Conservation (phyloP, 2,113 vertebrate species). For the Choloepus hoffmanni region DNA sequence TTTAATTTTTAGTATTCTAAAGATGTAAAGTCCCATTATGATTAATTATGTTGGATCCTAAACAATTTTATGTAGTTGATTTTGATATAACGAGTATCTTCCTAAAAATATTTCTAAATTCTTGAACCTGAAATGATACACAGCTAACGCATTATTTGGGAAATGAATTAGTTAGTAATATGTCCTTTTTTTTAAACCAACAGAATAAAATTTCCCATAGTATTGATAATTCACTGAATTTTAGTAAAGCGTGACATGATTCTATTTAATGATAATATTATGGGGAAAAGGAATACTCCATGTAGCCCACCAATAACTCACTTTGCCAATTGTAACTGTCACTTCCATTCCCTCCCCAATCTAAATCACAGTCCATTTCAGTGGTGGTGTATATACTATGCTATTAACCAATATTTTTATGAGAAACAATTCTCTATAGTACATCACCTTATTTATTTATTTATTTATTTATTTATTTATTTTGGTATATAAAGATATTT, state of each 20-base stretch:
- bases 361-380: background rate
- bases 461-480: too few species aligned
- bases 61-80: conserved; percentile 6
- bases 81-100: conserved; percentile 7
- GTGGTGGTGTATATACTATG: background rate
- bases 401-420: background rate
- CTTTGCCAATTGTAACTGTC: background rate
- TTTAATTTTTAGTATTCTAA: conserved; percentile 19
- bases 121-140: conserved; percentile 3
- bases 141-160: background rate
- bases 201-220: background rate
- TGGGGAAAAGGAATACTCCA: background rate
- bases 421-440: background rate
- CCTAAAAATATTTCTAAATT: conserved; percentile 23
- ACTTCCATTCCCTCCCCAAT: background rate
- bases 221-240: conserved; percentile 44
- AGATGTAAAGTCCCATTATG: conserved; percentile 15
- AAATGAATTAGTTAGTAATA: conserved; percentile 1
- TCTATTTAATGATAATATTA: conserved; percentile 13
- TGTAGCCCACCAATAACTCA: background rate
- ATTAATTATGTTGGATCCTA: background rate
- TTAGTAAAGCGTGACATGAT: background rate
- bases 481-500: too few species aligned
- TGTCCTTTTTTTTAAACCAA: background rate
- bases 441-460: background rate